Percentiles rank a stretch among this genome's conserved stretches.
Evolutionary conservation across 2,888 invertebrate genomes (phyloP).

Genomic region (Diaphora mendica): DNA sequence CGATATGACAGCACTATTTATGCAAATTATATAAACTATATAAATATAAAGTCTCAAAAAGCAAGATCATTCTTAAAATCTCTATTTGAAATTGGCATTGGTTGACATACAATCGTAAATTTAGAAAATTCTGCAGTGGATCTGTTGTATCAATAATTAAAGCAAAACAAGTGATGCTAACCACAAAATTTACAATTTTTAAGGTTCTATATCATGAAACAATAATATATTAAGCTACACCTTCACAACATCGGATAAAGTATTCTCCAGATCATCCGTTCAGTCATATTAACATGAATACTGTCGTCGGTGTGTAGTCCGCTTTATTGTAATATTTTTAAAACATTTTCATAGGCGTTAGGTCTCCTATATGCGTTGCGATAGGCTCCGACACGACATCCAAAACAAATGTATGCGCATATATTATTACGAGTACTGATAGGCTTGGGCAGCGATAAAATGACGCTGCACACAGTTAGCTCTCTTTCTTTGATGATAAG

Average conservation of each 20-base stretch:
- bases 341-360: slow-evolving; percentile 56
- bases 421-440: slow-evolving; percentile 66
- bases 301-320: slow-evolving; percentile 17
- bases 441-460: slow-evolving; percentile 57
- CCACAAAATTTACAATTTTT: background rate
- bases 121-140: too few relatives aligned
- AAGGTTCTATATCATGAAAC: too few relatives aligned
- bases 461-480: slow-evolving; percentile 38
- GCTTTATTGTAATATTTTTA: slow-evolving; percentile 41
- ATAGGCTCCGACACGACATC: slow-evolving; percentile 58
- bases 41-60: too few relatives aligned
- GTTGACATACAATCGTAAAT: too few relatives aligned
- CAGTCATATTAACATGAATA: slow-evolving; percentile 34
- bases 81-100: too few relatives aligned
- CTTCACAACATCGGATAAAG: background rate
- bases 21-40: too few relatives aligned
- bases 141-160: too few relatives aligned
- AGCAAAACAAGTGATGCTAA: too few relatives aligned
- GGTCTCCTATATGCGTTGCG: slow-evolving; percentile 47
- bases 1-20: too few relatives aligned
- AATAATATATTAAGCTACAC: background rate
- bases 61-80: too few relatives aligned
- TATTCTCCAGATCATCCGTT: slow-evolving; percentile 17
- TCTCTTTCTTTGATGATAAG: background rate
- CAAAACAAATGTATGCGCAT: slow-evolving; percentile 76